Percentiles rank a stretch among this genome's conserved stretches.
phyloP scores from a whole-genome alignment of 1,140 invertebrate species.

The Artemia franciscana region DNA sequence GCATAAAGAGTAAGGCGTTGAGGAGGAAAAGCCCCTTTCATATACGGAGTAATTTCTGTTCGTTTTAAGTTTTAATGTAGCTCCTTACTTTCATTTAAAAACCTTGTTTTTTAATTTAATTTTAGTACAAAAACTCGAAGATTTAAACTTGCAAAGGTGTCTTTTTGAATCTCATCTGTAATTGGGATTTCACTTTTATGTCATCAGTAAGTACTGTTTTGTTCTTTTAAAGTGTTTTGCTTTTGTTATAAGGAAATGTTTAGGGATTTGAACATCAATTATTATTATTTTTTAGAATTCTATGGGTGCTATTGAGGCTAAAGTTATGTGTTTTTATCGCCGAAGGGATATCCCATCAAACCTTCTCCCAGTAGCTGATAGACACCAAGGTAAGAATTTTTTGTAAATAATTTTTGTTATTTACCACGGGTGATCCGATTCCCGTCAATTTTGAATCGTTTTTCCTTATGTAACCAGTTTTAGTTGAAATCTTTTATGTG shows the following conservation, averaged over 20 bases:
- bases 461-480: too few relatives aligned
- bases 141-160: background rate
- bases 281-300: slow-evolving; percentile 39
- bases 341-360: slow-evolving; percentile 80
- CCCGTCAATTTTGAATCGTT: too few relatives aligned
- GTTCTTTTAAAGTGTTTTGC: background rate
- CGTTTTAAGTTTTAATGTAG: too few relatives aligned
- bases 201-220: background rate
- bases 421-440: too few relatives aligned
- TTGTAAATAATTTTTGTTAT: slow-evolving; percentile 2
- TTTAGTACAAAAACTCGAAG: background rate
- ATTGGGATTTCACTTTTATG: background rate
- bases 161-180: background rate
- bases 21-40: too few relatives aligned
- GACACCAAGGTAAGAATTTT: slow-evolving; percentile 89
- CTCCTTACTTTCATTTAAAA: too few relatives aligned
- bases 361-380: slow-evolving; percentile 84
- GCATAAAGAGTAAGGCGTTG: too few relatives aligned
- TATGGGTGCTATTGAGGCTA: slow-evolving; percentile 93
- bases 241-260: background rate
- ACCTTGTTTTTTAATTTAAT: background rate
- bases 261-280: background rate
- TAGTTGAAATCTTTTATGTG: too few relatives aligned
- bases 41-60: too few relatives aligned
- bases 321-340: slow-evolving; percentile 97